Conservation (phyloP, 2,888 invertebrate genomes). For the Caenorhabditis panamensis region DNA sequence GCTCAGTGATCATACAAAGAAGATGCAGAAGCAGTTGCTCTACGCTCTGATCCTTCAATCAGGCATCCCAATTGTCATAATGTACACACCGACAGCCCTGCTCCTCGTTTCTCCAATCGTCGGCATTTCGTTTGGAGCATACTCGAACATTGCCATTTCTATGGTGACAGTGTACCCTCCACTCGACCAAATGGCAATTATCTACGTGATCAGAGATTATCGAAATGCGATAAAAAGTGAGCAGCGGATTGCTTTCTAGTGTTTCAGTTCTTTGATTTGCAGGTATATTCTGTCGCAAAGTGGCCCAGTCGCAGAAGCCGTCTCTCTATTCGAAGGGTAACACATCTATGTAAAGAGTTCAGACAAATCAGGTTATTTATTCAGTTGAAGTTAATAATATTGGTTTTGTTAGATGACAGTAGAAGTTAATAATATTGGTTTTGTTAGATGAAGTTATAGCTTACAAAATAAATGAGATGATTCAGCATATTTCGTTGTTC, state of each 20-base stretch:
- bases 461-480: too few relatives aligned
- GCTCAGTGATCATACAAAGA: constrained; percentile 34
- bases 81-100: constrained; percentile 48
- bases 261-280: background rate
- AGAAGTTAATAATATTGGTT: too few relatives aligned
- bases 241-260: background rate
- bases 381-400: background rate
- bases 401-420: too few relatives aligned
- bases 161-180: constrained; percentile 46
- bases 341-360: constrained; percentile 2
- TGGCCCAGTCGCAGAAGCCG: constrained; percentile 14
- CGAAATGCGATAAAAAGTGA: constrained; percentile 40
- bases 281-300: constrained; percentile 44
- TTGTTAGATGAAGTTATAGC: too few relatives aligned
- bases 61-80: constrained; percentile 40
- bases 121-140: constrained; percentile 44
- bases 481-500: background rate
- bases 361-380: too few relatives aligned
- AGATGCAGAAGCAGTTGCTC: constrained; percentile 49
- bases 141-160: constrained; percentile 35
- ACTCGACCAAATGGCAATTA: constrained; percentile 44
- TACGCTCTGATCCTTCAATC: constrained; percentile 45
- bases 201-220: constrained; percentile 50
- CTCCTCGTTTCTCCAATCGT: constrained; percentile 43
- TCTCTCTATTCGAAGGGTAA: constrained; percentile 25